Evolutionary conservation across 2,888 invertebrate species (phyloP).

Genomic region (Oxyscelio sp.): DNA sequence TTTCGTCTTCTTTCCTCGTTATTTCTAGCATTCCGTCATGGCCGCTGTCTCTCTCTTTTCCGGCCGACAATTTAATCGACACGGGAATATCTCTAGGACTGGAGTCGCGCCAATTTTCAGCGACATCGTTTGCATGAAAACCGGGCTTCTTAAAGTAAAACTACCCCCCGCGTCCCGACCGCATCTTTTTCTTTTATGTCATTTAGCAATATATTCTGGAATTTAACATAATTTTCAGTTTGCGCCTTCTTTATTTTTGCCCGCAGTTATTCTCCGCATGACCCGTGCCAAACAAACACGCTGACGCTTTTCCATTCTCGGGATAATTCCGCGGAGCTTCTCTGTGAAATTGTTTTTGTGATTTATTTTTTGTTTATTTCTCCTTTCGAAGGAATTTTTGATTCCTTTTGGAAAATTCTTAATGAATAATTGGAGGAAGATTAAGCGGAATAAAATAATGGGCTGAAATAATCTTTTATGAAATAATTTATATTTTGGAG

Average conservation of each 20-base stretch:
- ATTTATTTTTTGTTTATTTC: too few relatives aligned
- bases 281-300: slow-evolving; percentile 54
- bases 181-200: slow-evolving; percentile 53
- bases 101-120: slow-evolving; percentile 65
- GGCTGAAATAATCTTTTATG: too few relatives aligned
- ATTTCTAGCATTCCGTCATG: background rate
- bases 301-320: slow-evolving; percentile 9
- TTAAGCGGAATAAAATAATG: too few relatives aligned
- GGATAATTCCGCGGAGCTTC: slow-evolving; percentile 15
- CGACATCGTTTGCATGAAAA: slow-evolving; percentile 66
- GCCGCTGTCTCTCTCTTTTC: slow-evolving; percentile 18
- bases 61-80: slow-evolving; percentile 63
- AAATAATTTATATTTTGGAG: too few relatives aligned
- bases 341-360: slow-evolving; percentile 43
- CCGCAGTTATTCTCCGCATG: slow-evolving; percentile 47
- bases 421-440: background rate
- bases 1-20: slow-evolving; percentile 12
- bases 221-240: slow-evolving; percentile 67
- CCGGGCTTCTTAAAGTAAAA: slow-evolving; percentile 47
- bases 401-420: background rate
- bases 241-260: slow-evolving; percentile 54
- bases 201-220: slow-evolving; percentile 64
- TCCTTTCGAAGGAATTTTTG: background rate
- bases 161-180: slow-evolving; percentile 5
- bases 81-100: slow-evolving; percentile 40